Base-by-base conservation (phyloP, 1,140 invertebrate genomes). In the Hydropsyche tenuis region DNA sequence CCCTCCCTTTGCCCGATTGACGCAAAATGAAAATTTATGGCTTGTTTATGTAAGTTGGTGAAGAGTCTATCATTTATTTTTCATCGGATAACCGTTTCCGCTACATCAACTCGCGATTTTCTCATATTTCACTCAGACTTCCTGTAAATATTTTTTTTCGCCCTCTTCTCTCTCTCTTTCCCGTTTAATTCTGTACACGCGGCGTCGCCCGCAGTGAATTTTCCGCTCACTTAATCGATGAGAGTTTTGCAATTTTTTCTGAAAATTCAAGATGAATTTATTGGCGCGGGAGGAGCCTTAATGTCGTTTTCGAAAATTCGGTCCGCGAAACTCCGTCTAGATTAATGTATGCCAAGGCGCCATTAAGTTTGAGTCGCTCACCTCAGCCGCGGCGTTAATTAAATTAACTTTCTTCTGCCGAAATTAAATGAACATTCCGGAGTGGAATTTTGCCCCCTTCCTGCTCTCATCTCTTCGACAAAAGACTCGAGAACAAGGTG, bases 341-440 rank as follows among this genome's bases (percentile, higher is more conserved):
- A 69, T 68, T 76, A 70, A 76, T 76, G 72, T 73, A 64, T 76
- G 72, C 63, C 60, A 73, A 42, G 69, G 63, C 56, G 68, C 56
- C 66, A 71, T 76, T 76, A 66, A 73, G 71, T 69, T 69, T 76
- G 68, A 62, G 70, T 64, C 22, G 64, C 69, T 69, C 75, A 73
- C 72, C 75, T 76, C 63, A 70, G 46, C 68, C 48, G 60, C 45
- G 75, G 73, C 72, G 73, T 77, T 77, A 77, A 77, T 77, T 77
- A 77, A 77, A 74, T 77, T 77, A 72, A 77, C 75, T 77, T 77
- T 77, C 75, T 77, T 77, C 75, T 46, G 53, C 69, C 51, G 69
- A 69, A 77, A 74, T 77, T 77, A 72, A 77, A 77, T 77, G 75
- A 77, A 72, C 69, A 77, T 77, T 77, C 75, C 75, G 68, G 69